Evolutionary conservation across 2,888 invertebrate genomes (phyloP).

Genomic region (Furcula furcula): DNA sequence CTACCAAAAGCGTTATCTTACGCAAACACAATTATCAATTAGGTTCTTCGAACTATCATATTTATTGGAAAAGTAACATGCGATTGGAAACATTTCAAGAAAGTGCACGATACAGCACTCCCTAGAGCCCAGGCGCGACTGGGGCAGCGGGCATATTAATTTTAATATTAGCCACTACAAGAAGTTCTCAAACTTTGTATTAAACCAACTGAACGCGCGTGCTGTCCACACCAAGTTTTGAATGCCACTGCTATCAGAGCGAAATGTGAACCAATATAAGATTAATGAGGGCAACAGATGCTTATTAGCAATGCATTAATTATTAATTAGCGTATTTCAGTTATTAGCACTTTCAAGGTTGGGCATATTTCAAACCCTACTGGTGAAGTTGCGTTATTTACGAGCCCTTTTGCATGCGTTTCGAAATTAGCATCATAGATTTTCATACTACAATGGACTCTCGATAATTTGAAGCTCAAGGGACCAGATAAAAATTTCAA

Average conservation of each 20-base stretch:
- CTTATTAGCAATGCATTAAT: constrained; percentile 42
- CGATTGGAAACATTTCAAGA: constrained; percentile 61
- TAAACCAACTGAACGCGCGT: constrained; percentile 16
- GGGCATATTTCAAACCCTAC: constrained; percentile 24
- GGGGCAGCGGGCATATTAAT: constrained; percentile 74
- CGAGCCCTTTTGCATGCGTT: constrained; percentile 16
- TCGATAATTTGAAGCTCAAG: too few relatives aligned
- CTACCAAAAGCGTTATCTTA: constrained; percentile 57
- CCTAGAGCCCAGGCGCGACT: constrained; percentile 68
- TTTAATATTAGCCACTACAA: constrained; percentile 74
- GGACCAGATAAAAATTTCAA: too few relatives aligned
- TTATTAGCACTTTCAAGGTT: constrained; percentile 44
- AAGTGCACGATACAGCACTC: constrained; percentile 53
- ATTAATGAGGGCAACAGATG: constrained; percentile 38
- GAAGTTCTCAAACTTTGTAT: constrained; percentile 59
- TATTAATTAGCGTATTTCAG: constrained; percentile 42
- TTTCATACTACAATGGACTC: too few relatives aligned
- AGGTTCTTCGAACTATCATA: constrained; percentile 51
- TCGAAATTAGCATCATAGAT: constrained; percentile 6
- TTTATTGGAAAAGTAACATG: constrained; percentile 52
- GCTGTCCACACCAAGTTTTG: constrained; percentile 16
- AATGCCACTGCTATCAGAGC: constrained; percentile 29
- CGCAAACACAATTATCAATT: constrained; percentile 68
- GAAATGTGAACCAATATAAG: constrained; percentile 21
- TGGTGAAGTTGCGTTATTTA: constrained; percentile 11